Conservation (phyloP, 2,888 invertebrate species). For the Conomelus anceps region DNA sequence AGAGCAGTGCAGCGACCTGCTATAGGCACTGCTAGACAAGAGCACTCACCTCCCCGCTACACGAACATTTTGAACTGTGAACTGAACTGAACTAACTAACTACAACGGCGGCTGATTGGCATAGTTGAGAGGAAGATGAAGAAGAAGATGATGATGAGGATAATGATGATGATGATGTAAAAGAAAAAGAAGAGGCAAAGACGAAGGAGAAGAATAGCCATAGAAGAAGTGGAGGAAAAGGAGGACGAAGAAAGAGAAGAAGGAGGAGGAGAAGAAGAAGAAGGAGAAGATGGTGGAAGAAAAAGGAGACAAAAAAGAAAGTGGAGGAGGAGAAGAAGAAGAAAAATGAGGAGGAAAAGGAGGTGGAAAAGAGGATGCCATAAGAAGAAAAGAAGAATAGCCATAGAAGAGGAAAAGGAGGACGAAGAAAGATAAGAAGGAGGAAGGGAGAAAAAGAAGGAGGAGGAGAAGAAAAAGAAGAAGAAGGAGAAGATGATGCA, state of each 20-base stretch:
- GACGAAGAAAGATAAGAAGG: neutral
- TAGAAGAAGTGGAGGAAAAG: conserved; percentile 3
- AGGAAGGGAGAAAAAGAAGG: neutral
- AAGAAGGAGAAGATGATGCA: neutral
- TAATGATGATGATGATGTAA: neutral
- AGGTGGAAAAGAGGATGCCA: neutral
- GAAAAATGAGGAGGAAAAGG: neutral
- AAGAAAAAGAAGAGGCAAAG: neutral
- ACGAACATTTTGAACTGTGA: too few species aligned
- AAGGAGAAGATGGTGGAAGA: neutral
- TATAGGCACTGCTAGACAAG: too few species aligned
- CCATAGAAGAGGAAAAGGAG: neutral
- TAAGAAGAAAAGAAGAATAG: neutral
- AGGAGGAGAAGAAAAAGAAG: neutral
- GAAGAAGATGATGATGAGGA: neutral
- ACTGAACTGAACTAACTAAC: too few species aligned
- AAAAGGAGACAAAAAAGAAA: neutral
- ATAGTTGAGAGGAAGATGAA: neutral
- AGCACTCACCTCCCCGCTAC: too few species aligned
- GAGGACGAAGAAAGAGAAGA: neutral
- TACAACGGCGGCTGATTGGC: conserved; percentile 8
- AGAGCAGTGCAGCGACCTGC: too few species aligned
- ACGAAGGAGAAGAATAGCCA: neutral
- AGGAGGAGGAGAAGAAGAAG: neutral
- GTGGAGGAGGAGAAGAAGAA: neutral